Evolutionary conservation across 2,888 invertebrate genomes (phyloP).

Genomic region (Nomada ruficornis): DNA sequence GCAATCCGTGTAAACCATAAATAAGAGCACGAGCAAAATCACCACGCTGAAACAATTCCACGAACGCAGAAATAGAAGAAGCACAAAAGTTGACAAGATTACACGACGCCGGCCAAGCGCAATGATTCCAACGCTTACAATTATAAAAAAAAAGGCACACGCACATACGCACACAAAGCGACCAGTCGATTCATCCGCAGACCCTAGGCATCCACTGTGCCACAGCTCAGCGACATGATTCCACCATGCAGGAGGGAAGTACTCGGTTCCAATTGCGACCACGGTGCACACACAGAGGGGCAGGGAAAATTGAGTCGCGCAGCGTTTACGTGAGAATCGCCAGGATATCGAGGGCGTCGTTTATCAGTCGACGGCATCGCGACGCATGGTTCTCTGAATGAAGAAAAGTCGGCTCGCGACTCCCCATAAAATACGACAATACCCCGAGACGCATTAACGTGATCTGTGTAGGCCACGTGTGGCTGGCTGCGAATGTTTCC

Average conservation of each 20-base stretch:
- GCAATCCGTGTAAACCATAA: too few relatives aligned
- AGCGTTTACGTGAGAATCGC: slow-evolving; percentile 3
- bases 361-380: slow-evolving; percentile 16
- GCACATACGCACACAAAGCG: too few relatives aligned
- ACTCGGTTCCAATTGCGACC: too few relatives aligned
- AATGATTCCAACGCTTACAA: too few relatives aligned
- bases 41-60: too few relatives aligned
- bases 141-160: too few relatives aligned
- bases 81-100: background rate
- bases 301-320: slow-evolving; percentile 2
- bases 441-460: slow-evolving; percentile 70
- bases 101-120: background rate
- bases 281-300: background rate
- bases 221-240: too few relatives aligned
- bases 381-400: slow-evolving; percentile 53
- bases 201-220: too few relatives aligned
- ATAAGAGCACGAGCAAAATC: too few relatives aligned
- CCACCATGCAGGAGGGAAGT: too few relatives aligned
- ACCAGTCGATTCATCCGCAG: too few relatives aligned
- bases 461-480: slow-evolving; percentile 76
- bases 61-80: too few relatives aligned
- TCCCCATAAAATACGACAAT: slow-evolving; percentile 71
- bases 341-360: slow-evolving; percentile 30
- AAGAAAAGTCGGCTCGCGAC: slow-evolving; percentile 66
- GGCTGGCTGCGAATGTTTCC: slow-evolving; percentile 48